Evolutionary conservation across 2,113 vertebrate species (phyloP).

Genomic region (Cynocephalus volans): DNA sequence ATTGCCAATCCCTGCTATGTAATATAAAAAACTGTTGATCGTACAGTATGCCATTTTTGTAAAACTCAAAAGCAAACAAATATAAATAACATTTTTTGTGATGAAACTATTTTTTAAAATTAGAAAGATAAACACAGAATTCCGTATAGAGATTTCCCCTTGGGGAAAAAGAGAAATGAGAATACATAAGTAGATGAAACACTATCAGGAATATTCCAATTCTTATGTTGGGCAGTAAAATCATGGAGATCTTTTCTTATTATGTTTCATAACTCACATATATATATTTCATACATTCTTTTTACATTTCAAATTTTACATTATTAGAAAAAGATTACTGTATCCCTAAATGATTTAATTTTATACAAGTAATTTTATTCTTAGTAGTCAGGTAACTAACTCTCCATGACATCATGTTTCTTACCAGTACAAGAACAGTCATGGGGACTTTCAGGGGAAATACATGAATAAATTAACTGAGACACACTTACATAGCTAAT

Average conservation of each 20-base stretch:
- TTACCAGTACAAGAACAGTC: background rate
- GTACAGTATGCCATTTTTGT: background rate
- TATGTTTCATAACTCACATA: background rate
- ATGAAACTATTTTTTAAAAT: conserved; percentile 21
- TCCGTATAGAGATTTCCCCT: background rate
- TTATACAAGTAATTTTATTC: conserved; percentile 16
- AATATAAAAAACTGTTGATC: background rate
- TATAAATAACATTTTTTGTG: background rate
- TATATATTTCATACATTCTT: background rate
- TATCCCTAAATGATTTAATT: background rate
- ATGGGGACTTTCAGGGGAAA: conserved; percentile 20
- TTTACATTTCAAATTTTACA: background rate
- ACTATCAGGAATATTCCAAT: background rate
- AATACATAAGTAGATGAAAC: background rate
- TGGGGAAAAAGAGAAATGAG: background rate
- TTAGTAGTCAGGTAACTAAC: background rate
- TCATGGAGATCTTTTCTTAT: background rate
- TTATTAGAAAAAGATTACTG: background rate
- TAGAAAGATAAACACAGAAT: background rate
- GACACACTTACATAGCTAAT: conserved; percentile 18
- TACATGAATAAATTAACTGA: conserved; percentile 67
- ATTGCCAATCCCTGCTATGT: background rate
- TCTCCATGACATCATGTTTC: background rate
- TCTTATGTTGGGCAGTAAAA: background rate
- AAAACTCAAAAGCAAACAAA: conserved; percentile 3